phyloP scores from a whole-genome alignment of 2,113 vertebrate genomes.

The Phalacrocorax aristotelis region DNA sequence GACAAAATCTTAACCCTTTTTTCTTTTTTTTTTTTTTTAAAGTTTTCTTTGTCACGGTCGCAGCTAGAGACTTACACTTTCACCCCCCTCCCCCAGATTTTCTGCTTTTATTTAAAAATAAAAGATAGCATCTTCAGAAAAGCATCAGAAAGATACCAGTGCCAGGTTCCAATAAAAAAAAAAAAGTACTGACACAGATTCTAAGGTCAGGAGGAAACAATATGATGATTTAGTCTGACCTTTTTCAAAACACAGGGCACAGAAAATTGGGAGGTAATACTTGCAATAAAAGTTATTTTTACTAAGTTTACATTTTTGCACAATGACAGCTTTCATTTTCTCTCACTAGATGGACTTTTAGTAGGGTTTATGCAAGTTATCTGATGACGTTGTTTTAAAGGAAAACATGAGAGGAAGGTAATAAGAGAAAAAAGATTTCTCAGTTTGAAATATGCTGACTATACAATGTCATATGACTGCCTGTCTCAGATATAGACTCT shows the following conservation, averaged over 20 bases:
- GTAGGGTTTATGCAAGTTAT: not conserved
- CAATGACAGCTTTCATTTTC: not conserved
- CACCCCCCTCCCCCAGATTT: not conserved
- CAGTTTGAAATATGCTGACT: not conserved
- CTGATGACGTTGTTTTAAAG: not conserved
- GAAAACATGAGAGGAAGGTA: not conserved
- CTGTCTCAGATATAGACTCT: not conserved
- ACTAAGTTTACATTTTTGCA: not conserved
- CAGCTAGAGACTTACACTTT: not conserved
- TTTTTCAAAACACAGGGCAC: not conserved
- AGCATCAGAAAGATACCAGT: not conserved
- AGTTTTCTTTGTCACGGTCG: not conserved
- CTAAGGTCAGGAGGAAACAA: not conserved
- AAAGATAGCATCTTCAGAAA: not conserved
- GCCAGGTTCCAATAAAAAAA: not conserved
- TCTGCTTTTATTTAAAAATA: constrained; percentile 29
- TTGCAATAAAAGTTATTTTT: not conserved
- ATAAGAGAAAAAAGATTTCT: not conserved
- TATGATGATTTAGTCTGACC: not conserved
- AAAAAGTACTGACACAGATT: not conserved
- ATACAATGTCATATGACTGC: not conserved
- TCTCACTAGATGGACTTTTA: not conserved
- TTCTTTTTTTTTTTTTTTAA: not conserved
- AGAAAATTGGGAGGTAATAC: not conserved
- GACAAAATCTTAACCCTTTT: not conserved